A percentile compares a stretch with the other conserved stretches of the same genome.
Conservation (phyloP, 2,888 invertebrate genomes). For the Timema podura region DNA sequence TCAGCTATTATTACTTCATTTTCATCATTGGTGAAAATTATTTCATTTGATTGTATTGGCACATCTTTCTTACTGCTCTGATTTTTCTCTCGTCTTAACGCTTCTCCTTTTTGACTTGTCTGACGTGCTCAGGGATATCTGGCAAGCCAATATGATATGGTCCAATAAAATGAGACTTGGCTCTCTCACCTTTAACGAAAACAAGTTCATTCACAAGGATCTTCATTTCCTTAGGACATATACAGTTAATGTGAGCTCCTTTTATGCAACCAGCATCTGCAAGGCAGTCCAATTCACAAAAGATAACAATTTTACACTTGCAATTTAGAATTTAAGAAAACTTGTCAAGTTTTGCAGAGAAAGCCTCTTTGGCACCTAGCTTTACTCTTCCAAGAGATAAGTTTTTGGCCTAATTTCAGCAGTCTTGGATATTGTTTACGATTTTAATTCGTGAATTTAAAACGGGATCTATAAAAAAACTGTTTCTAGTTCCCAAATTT, state of each 20-base stretch:
- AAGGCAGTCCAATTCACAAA: not conserved
- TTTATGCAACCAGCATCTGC: not conserved
- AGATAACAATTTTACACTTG: not conserved
- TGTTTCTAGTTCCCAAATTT: too few relatives aligned
- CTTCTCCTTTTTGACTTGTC: not conserved
- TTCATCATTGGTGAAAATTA: not conserved
- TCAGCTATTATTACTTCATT: not conserved
- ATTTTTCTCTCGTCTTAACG: not conserved
- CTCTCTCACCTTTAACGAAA: not conserved
- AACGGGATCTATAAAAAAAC: too few relatives aligned
- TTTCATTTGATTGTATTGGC: not conserved
- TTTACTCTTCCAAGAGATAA: not conserved
- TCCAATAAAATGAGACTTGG: not conserved
- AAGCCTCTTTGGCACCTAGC: not conserved
- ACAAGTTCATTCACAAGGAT: not conserved
- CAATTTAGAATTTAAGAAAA: not conserved
- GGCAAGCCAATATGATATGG: not conserved
- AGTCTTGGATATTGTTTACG: not conserved
- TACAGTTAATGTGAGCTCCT: not conserved
- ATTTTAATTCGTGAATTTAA: too few relatives aligned
- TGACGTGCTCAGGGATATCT: not conserved
- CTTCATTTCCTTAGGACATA: not conserved
- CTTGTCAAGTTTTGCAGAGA: not conserved
- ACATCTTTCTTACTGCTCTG: not conserved
- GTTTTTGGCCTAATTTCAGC: not conserved